Evolutionary conservation across 2,888 invertebrate genomes (phyloP).

Genomic region (Hedychridium roseum): DNA sequence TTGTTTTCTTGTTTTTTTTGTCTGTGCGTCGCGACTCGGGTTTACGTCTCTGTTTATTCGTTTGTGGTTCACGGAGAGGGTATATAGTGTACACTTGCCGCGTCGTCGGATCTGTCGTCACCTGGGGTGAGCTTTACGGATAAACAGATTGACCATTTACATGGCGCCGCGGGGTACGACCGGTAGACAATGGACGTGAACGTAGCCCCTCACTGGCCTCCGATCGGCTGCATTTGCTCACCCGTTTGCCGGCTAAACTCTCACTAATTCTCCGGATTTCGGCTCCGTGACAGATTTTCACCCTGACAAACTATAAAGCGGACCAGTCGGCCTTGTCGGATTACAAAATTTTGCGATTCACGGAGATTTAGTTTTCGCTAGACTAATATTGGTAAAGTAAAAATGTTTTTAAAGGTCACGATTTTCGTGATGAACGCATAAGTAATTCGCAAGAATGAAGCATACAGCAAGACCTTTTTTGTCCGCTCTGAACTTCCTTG

Average conservation of each 20-base stretch:
- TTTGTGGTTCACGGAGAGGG: too few relatives aligned
- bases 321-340: background rate
- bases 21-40: too few relatives aligned
- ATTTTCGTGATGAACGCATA: too few relatives aligned
- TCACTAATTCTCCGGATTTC: background rate
- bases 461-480: too few relatives aligned
- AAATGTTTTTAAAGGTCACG: too few relatives aligned
- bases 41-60: too few relatives aligned
- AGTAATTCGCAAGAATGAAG: too few relatives aligned
- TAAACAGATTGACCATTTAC: constrained; percentile 28
- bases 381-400: too few relatives aligned
- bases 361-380: background rate
- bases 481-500: too few relatives aligned
- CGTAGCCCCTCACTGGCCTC: background rate
- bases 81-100: too few relatives aligned
- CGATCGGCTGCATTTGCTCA: constrained; percentile 7
- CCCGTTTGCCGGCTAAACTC: too few relatives aligned
- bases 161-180: constrained; percentile 23
- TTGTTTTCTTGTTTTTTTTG: too few relatives aligned
- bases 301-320: background rate
- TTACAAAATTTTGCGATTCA: background rate
- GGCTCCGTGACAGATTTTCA: background rate
- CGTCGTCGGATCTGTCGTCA: background rate
- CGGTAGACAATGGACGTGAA: constrained; percentile 20
- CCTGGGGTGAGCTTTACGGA: constrained; percentile 11